Evolutionary conservation across 2,888 invertebrate species (phyloP).

Genomic region (Phymatocera aterrima): DNA sequence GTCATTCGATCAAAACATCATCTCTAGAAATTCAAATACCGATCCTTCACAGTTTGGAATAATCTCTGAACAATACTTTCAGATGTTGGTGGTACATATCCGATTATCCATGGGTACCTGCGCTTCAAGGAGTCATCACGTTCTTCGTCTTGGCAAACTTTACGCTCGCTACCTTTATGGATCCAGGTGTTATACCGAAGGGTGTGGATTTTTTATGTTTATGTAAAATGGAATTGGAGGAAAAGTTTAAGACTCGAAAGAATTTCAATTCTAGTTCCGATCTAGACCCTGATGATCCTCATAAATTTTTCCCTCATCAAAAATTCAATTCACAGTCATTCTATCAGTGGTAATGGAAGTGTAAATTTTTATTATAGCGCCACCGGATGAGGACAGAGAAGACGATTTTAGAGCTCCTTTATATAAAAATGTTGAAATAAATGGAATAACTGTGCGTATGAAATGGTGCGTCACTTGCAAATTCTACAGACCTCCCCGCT

Average conservation of each 20-base stretch:
- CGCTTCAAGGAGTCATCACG: conserved; percentile 95
- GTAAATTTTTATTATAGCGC: conserved; percentile 79
- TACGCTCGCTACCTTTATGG: conserved; percentile 99
- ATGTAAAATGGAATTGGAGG: too few relatives aligned
- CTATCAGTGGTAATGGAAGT: background rate
- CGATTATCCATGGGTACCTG: conserved; percentile 92
- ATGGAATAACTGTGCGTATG: conserved; percentile 99
- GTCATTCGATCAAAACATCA: background rate
- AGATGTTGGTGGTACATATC: conserved; percentile 93
- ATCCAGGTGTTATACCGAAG: conserved; percentile 98
- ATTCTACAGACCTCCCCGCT: conserved; percentile 99
- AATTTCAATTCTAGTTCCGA: conserved; percentile 1
- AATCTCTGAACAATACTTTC: conserved; percentile 66
- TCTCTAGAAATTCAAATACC: background rate
- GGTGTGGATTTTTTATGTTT: conserved; percentile 80
- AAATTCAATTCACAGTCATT: too few relatives aligned
- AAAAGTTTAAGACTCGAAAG: too few relatives aligned
- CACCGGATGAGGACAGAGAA: conserved; percentile 97
- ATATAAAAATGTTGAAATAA: conserved; percentile 98
- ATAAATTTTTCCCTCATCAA: background rate
- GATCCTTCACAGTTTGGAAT: background rate
- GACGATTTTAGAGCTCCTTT: conserved; percentile 98
- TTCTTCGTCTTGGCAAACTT: conserved; percentile 99
- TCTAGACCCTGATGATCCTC: background rate
- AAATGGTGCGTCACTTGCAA: conserved; percentile 99